A percentile compares a stretch with the other conserved stretches of the same genome.
These are phyloP conservation scores for Lasioglossum marginatum DNA, from an alignment of 2,888 invertebrate genomes.

Conservation along the genomic window DNA sequence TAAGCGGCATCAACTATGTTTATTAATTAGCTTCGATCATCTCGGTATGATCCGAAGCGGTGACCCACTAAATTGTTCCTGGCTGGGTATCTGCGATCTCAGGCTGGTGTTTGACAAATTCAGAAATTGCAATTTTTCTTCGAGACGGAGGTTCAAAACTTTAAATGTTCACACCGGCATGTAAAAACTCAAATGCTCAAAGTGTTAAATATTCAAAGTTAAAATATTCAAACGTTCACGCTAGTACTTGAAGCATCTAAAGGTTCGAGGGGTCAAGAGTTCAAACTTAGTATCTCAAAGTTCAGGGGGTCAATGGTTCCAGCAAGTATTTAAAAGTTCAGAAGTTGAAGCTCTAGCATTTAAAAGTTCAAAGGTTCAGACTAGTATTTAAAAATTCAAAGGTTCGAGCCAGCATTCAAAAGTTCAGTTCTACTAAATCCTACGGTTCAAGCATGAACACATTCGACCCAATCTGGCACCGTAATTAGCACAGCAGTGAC, in stretches of 20 bases:
- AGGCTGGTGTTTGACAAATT: background rate
- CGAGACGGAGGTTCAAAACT: background rate
- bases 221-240: background rate
- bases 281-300: background rate
- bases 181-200: background rate
- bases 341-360: background rate
- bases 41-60: background rate
- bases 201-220: too few species aligned
- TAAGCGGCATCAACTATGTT: conserved; percentile 20
- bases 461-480: background rate
- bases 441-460: background rate
- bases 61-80: conserved; percentile 42
- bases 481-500: background rate
- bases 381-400: background rate
- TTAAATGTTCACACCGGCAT: background rate
- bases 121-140: background rate
- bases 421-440: background rate
- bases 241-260: background rate
- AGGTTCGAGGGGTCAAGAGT: background rate
- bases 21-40: conserved; percentile 37
- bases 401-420: background rate
- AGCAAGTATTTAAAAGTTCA: background rate
- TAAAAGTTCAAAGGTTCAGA: background rate
- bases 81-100: background rate
- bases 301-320: background rate